phyloP scores from a whole-genome alignment of 2,113 vertebrate genomes.

The Pelecanus crispus region DNA sequence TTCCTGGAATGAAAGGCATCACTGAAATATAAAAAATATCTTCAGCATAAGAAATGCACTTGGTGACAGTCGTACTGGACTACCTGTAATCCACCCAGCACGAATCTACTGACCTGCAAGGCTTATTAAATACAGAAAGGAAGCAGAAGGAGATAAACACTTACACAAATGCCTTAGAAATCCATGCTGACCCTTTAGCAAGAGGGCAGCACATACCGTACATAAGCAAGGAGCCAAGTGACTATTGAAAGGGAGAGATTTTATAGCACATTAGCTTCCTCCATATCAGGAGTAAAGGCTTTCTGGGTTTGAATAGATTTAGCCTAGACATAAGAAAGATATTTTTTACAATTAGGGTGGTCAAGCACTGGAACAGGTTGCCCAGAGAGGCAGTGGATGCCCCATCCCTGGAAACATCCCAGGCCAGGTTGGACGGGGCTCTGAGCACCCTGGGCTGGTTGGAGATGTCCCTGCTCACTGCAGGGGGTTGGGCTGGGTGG shows the following conservation, averaged over 20 bases:
- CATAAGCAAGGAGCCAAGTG: background rate
- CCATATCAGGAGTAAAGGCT: background rate
- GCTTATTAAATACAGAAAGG: background rate
- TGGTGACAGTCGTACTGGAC: accelerated
- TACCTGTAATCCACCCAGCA: background rate
- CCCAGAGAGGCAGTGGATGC: too few species aligned
- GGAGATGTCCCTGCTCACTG: too few species aligned
- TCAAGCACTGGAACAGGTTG: too few species aligned
- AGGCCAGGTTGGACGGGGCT: too few species aligned
- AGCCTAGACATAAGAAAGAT: too few species aligned
- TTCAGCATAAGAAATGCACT: background rate
- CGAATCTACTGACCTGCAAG: background rate
- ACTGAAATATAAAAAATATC: background rate
- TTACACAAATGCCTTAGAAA: background rate
- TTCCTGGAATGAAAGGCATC: background rate
- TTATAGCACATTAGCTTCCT: background rate
- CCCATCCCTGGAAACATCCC: too few species aligned
- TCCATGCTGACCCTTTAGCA: background rate
- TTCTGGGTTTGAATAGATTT: background rate
- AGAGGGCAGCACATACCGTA: background rate
- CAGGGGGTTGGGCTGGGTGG: too few species aligned
- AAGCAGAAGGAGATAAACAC: background rate
- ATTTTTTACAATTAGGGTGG: too few species aligned
- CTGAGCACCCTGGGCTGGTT: too few species aligned
- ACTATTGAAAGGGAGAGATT: background rate